Evolutionary conservation across 92 coral and sea anemone species (phyloP).

Genomic region (Zoanthus gigantus): DNA sequence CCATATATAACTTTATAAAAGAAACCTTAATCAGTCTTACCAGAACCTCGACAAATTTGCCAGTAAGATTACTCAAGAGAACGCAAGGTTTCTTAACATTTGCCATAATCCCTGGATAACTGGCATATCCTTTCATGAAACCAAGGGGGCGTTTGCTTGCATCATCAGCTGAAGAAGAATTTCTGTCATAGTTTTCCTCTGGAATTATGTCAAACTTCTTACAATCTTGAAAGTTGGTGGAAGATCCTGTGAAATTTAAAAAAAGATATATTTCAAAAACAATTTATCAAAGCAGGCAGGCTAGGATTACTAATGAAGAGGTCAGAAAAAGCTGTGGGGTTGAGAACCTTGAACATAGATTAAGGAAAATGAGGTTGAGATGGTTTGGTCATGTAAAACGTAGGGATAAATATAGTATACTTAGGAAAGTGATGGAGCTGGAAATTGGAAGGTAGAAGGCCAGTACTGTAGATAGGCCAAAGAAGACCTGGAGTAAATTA

Average conservation of each 20-base stretch:
- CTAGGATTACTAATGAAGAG: no score
- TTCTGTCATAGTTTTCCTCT: constrained; percentile 65
- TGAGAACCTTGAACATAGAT: no score
- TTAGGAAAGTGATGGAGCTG: no score
- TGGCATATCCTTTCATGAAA: constrained; percentile 53
- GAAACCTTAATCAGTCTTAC: constrained; percentile 39
- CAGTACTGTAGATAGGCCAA: no score
- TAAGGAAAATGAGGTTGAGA: no score
- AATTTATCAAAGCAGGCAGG: no score
- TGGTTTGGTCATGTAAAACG: no score
- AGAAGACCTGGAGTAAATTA: no score
- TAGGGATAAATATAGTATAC: no score
- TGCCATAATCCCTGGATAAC: constrained; percentile 56
- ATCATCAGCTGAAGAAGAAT: constrained; percentile 51
- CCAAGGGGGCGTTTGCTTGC: constrained; percentile 83
- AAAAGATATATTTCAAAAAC: neutral
- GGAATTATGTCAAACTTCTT: constrained; percentile 63
- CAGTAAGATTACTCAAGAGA: constrained; percentile 62
- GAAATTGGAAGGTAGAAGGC: no score
- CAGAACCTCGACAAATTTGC: constrained; percentile 77
- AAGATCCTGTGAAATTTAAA: constrained; percentile 3
- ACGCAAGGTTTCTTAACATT: constrained; percentile 76
- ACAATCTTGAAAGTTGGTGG: constrained; percentile 54
- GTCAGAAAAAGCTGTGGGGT: no score
- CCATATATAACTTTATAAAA: neutral